Conservation (phyloP, 2,888 invertebrate genomes). For the Autographa gamma region DNA sequence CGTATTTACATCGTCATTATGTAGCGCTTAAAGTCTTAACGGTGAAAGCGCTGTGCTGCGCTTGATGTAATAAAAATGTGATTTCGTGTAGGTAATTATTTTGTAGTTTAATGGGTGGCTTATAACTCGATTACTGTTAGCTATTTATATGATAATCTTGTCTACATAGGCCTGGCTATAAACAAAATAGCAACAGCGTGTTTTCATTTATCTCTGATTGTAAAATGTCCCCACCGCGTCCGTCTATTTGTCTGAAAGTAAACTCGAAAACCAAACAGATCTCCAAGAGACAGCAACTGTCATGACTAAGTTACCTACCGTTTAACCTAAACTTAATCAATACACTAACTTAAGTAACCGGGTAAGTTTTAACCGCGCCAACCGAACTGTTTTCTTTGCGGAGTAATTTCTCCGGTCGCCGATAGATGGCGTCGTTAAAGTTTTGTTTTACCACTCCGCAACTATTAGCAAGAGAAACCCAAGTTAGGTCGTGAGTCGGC, state of each 20-base stretch:
- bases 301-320: not conserved
- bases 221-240: too few species aligned
- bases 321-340: constrained; percentile 4
- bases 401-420: constrained; percentile 26
- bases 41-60: not conserved
- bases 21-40: constrained; percentile 2
- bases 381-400: constrained; percentile 32
- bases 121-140: not conserved
- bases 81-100: not conserved
- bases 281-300: not conserved
- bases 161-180: not conserved
- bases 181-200: too few species aligned
- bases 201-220: too few species aligned
- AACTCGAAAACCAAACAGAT: not conserved
- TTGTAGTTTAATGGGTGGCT: not conserved
- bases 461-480: constrained; percentile 48
- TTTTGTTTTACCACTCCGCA: constrained; percentile 42
- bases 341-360: constrained; percentile 2
- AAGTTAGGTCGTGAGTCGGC: constrained; percentile 34
- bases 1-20: constrained; percentile 50
- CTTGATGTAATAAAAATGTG: not conserved
- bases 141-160: not conserved
- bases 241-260: too few species aligned
- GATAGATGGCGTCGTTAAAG: constrained; percentile 42
- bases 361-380: constrained; percentile 18